Evolutionary conservation across 64 coral and sea anemone genomes (phyloP).

Genomic region (Stylophora pistillata): DNA sequence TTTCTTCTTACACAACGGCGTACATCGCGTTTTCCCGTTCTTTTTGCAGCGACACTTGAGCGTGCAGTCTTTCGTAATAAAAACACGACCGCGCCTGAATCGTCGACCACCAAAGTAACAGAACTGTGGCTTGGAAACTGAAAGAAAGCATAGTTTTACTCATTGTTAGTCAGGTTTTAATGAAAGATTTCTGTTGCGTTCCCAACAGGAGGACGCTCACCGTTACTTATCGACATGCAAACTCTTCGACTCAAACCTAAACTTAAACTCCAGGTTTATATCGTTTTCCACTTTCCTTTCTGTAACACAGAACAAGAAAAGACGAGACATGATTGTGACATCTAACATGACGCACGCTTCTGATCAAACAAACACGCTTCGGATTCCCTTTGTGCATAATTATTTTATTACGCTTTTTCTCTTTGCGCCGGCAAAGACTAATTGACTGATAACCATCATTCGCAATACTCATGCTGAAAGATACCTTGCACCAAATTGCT

Average conservation of each 20-base stretch:
- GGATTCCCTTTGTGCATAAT: too few species aligned
- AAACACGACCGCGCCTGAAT: constrained; percentile 42
- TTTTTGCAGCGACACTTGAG: constrained; percentile 53
- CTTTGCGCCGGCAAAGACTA: too few species aligned
- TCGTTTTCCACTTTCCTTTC: neutral
- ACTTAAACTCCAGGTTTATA: constrained; percentile 53
- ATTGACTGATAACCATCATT: too few species aligned
- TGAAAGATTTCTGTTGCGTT: neutral
- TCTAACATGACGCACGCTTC: neutral
- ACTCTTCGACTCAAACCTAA: too few species aligned
- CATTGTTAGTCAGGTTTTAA: neutral
- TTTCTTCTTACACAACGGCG: constrained; percentile 41
- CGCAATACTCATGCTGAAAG: too few species aligned
- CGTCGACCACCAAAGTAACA: constrained; percentile 29
- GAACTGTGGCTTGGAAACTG: constrained; percentile 26
- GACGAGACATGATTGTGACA: neutral
- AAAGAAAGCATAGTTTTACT: neutral
- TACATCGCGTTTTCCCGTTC: constrained; percentile 25
- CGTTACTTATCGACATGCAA: too few species aligned
- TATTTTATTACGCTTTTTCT: too few species aligned
- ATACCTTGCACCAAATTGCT: too few species aligned
- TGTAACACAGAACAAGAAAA: constrained; percentile 34
- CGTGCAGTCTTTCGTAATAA: constrained; percentile 41
- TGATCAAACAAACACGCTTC: too few species aligned
- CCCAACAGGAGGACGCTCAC: too few species aligned